phyloP scores from a whole-genome alignment of 2,113 vertebrate species.

The Vidua chalybeata region DNA sequence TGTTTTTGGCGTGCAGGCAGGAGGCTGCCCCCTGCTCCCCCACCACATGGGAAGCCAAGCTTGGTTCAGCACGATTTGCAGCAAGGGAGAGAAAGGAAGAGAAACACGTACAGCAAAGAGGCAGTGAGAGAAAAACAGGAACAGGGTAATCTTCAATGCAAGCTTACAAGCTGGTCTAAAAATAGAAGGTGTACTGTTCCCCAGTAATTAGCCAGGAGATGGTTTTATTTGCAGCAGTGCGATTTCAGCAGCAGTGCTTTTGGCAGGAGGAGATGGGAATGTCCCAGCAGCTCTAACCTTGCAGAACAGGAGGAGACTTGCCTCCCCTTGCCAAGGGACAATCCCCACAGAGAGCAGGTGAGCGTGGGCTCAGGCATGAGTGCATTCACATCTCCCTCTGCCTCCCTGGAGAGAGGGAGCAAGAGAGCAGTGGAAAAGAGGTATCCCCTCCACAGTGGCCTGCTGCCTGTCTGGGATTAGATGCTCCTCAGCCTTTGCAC shows the following conservation, averaged over 20 bases:
- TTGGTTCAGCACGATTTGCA: not conserved
- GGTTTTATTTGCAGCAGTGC: constrained; percentile 30
- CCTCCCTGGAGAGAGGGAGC: not conserved
- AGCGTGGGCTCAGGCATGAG: not conserved
- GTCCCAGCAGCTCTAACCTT: constrained; percentile 31
- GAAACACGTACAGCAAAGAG: not conserved
- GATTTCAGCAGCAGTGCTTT: constrained; percentile 29
- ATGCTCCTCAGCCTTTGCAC: not conserved
- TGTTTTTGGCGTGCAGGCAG: constrained; percentile 17
- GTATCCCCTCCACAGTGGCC: not conserved
- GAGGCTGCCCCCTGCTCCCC: not conserved
- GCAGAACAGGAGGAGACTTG: not conserved
- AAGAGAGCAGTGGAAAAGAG: not conserved
- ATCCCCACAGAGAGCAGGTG: not conserved
- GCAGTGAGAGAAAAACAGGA: not conserved
- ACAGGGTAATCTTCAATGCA: constrained; percentile 32
- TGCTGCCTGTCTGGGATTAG: not conserved
- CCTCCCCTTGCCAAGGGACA: not conserved
- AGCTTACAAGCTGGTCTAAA: constrained; percentile 42
- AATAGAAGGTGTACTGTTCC: constrained; percentile 49
- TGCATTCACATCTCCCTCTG: not conserved
- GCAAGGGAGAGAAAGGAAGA: not conserved
- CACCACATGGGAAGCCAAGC: not conserved
- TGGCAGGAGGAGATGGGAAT: constrained; percentile 18
- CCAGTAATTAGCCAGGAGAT: constrained; percentile 26